Evolutionary conservation across 2,888 invertebrate genomes (phyloP), one percentile per base, ranked within the genome.

Genomic region (Scrobipalpa costella): DNA sequence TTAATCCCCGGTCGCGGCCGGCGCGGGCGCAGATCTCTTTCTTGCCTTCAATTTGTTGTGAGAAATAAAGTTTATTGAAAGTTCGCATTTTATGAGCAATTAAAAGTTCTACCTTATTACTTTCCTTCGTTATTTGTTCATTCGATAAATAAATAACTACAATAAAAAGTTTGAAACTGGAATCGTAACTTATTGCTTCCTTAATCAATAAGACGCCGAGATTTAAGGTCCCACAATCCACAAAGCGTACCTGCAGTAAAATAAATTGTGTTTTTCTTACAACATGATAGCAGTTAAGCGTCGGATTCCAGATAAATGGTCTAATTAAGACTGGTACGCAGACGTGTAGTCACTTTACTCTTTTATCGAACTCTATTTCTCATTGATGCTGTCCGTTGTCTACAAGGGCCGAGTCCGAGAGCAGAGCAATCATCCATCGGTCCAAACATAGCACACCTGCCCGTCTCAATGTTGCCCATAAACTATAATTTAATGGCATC

Each of bases 281-380:
- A 63, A 63, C 65, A 62, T 58, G 63, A 66, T 27, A 58, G 58
- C 63, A 13, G 61, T 57, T 61, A 47, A 63, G 63, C 47, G 61
- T 63, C 57, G 63, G 63, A 63, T 61, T 61, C 63, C 63, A 61
- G 79, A 85, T 79, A 81, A 84, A 84, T 81, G 73, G 75, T 76
- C 74, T 81, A 83, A 85, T 84, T 85, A 83, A 81, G 71, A 73
- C 64, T 69, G 75, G 74, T 71, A 75, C 71, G 68, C 67, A 78
- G 69, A 72, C 83, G 66, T 84, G 84, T 85, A 80, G 74, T 73
- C 80, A 80, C 80, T 84, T 85, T 81, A 82, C 74, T 82, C 76
- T 71, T 77, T 78, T 78, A 85, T 83, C 73, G 77, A 71, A 69
- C 71, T 67, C 79, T 75, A 85, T 85, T 82, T 84, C 77, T 86